Evolutionary conservation across 2,888 invertebrate species (phyloP).

Genomic region (Melolontha melolontha): DNA sequence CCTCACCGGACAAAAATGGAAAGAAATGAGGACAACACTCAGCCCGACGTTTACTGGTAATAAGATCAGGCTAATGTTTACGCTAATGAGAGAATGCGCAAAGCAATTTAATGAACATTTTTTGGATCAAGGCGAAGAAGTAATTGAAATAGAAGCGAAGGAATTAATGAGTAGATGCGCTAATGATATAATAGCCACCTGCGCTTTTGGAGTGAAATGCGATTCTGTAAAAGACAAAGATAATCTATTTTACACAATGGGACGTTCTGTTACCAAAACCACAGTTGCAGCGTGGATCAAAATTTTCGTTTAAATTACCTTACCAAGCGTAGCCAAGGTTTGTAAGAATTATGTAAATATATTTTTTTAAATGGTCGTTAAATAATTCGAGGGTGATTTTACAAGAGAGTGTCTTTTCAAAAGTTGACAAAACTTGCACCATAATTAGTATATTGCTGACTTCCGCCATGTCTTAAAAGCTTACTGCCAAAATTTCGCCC

Average conservation of each 20-base stretch:
- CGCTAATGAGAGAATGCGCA: constrained; percentile 53
- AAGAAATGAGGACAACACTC: constrained; percentile 63
- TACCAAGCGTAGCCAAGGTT: constrained; percentile 14
- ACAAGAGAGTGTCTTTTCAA: too few relatives aligned
- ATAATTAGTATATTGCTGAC: too few relatives aligned
- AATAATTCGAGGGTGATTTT: too few relatives aligned
- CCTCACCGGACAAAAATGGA: constrained; percentile 55
- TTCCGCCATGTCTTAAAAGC: too few relatives aligned
- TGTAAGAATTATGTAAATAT: background rate
- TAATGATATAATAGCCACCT: constrained; percentile 69
- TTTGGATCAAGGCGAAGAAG: constrained; percentile 45
- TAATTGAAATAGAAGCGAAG: constrained; percentile 61
- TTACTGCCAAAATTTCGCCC: too few relatives aligned
- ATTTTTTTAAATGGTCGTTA: too few relatives aligned
- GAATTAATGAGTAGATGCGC: constrained; percentile 66
- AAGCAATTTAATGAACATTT: constrained; percentile 51
- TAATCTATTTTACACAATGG: constrained; percentile 68
- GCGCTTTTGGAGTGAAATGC: constrained; percentile 68
- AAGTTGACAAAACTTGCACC: too few relatives aligned
- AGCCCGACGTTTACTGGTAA: constrained; percentile 62
- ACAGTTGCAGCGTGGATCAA: constrained; percentile 2
- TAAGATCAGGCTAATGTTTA: constrained; percentile 60
- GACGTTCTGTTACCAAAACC: constrained; percentile 61
- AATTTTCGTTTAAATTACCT: background rate
- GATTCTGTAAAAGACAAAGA: constrained; percentile 66